phyloP scores from a whole-genome alignment of 2,888 invertebrate genomes.

The Tridacna crocea region DNA sequence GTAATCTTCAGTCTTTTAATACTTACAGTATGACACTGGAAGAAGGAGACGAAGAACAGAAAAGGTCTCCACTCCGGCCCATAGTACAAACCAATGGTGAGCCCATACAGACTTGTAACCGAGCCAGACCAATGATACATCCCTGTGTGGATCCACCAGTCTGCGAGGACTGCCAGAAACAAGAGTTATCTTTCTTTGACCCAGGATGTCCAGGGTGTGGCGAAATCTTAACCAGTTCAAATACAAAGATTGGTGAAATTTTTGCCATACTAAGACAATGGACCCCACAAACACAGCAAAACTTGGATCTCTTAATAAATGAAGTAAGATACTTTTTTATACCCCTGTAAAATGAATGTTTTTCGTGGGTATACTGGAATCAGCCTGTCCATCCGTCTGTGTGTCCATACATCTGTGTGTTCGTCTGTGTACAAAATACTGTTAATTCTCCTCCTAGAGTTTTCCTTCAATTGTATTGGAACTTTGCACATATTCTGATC shows the following conservation, averaged over 20 bases:
- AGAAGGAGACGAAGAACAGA: conserved; percentile 49
- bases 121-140: conserved; percentile 82
- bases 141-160: conserved; percentile 85
- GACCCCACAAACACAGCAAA: conserved; percentile 85
- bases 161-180: conserved; percentile 84
- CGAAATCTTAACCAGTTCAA: conserved; percentile 80
- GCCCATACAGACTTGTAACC: conserved; percentile 12
- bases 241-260: conserved; percentile 84
- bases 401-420: no score
- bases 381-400: no score
- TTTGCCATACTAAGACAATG: conserved; percentile 86
- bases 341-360: no score
- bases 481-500: no score
- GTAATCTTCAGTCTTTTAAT: background rate
- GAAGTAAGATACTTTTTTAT: conserved; percentile 80
- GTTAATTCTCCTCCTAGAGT: no score
- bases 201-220: conserved; percentile 84
- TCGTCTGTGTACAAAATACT: no score
- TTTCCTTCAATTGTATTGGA: no score
- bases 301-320: conserved; percentile 83
- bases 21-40: conserved; percentile 70
- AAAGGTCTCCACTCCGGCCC: conserved; percentile 32
- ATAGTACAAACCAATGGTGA: conserved; percentile 43
- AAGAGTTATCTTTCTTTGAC: conserved; percentile 85
- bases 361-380: no score